phyloP scores from a whole-genome alignment of 2,113 vertebrate genomes.

The Albula glossodonta region DNA sequence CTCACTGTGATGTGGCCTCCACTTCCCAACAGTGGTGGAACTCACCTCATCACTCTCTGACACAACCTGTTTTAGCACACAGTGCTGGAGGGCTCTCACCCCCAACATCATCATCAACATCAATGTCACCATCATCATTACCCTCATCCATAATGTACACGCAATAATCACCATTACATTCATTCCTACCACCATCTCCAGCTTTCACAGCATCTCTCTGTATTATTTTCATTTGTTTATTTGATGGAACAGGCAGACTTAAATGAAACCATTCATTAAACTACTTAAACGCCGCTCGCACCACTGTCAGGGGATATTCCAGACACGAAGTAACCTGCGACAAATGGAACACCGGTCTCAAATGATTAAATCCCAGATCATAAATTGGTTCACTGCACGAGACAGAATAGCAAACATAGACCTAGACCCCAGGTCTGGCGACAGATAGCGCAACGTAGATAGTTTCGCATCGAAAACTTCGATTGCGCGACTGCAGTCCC shows the following conservation, averaged over 20 bases:
- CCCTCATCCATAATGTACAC: too few species aligned
- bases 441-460: background rate
- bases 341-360: background rate
- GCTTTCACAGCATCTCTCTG: background rate
- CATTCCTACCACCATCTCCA: background rate
- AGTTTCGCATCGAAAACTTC: conserved; percentile 23
- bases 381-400: background rate
- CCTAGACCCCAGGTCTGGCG: background rate
- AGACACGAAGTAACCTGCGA: background rate
- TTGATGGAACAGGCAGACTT: background rate
- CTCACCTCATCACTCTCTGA: background rate
- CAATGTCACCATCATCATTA: background rate
- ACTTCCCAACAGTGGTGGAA: background rate
- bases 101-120: background rate
- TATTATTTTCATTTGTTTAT: background rate
- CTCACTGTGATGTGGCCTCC: background rate
- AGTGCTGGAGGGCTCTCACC: background rate
- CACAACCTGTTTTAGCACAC: background rate
- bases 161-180: background rate
- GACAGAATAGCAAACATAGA: background rate
- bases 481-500: conserved; percentile 49
- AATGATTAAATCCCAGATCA: background rate
- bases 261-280: background rate
- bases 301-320: background rate
- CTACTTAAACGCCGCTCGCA: background rate